Base-by-base conservation (phyloP, 53 echinoderm and acorn worm species). In the Hippasteria phrygiana region DNA sequence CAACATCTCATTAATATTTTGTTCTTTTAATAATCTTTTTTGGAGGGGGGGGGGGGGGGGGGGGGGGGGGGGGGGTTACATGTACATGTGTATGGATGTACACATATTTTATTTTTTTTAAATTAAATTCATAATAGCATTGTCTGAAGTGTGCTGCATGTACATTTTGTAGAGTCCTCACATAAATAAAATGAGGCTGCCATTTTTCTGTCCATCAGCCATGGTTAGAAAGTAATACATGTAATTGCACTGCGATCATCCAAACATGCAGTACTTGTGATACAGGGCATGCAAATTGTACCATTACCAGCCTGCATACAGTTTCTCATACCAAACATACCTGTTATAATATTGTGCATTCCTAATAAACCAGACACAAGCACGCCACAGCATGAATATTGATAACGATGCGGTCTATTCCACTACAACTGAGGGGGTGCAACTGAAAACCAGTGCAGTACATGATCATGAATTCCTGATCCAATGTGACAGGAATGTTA, bases 261-360 rank as follows among this genome's bases (percentile, higher is more conserved):
- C 24, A 42, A 11, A 6, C 39, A 17, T n/a, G 13, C 72, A 18
- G 18, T 22, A 13, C n/a, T n/a, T n/a, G 51, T 51, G 51, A 51
- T 51, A 51, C 51, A 6, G 51, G 16, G 51, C n/a, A n/a, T n/a
- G 20, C 20, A 14, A 2, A 2, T 51, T 51, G 13, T 13, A 46
- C 46, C 31, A 66, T 66, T n/a, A 37, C 31, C 38, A 37, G 35
- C 38, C 80, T 38, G 26, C 34, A 37, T 56, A 59, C 59, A 51
- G 32, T 80, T 62, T 62, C 80, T 80, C 80, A 80, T 80, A 37
- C 80, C 80, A 80, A 59, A 56, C 62, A 80, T 80, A 80, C 80
- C 80, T 56, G 18, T 40, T 39, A 80, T 80, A 59, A 62, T 80
- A 80, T 62, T 80, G 62, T 55, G 39, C 35, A 80, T 80, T 41